A percentile compares a stretch with the other conserved stretches of the same genome.
Evolutionary conservation across 2,888 invertebrate species (phyloP).

Genomic region (Luperina nickerlii): DNA sequence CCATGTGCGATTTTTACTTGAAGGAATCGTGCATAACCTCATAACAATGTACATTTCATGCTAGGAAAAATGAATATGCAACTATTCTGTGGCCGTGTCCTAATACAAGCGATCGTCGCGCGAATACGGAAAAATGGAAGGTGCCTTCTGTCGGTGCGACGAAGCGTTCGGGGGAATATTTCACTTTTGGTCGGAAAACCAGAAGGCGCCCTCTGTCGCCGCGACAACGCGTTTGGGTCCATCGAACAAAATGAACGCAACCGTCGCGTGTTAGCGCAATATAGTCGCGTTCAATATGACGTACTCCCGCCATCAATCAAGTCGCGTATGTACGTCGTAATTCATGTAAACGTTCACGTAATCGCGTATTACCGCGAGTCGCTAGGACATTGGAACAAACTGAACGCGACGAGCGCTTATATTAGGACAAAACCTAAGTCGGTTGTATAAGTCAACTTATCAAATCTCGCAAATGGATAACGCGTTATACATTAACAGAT

Average conservation of each 20-base stretch:
- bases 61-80: background rate
- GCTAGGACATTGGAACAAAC: background rate
- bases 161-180: background rate
- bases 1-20: background rate
- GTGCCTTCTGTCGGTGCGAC: background rate
- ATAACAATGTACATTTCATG: background rate
- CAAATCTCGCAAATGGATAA: constrained; percentile 6
- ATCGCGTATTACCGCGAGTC: background rate
- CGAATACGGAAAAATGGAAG: background rate
- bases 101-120: background rate
- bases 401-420: background rate
- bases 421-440: constrained; percentile 5
- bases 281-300: background rate
- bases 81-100: background rate
- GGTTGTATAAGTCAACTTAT: background rate
- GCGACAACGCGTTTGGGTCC: background rate
- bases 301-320: background rate
- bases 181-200: background rate
- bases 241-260: background rate
- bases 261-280: background rate
- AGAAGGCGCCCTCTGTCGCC: background rate
- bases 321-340: background rate
- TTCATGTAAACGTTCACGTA: background rate
- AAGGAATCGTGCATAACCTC: background rate
- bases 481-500: background rate